Evolutionary conservation across 1,140 invertebrate species (phyloP), one percentile per base, ranked within the genome.

Genomic region (Harpegnathos saltator): DNA sequence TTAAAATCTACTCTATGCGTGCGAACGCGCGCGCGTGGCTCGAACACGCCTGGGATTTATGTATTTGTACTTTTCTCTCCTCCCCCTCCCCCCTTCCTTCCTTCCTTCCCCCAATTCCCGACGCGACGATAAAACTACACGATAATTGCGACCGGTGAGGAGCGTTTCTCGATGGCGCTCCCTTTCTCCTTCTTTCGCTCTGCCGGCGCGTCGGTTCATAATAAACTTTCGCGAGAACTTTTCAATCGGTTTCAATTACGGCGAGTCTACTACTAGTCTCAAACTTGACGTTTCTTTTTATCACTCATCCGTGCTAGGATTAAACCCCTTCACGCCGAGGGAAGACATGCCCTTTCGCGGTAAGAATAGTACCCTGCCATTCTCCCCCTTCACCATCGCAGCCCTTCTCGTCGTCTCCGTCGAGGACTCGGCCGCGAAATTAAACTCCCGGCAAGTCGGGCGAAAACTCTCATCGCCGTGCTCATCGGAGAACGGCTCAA

Each of bases 371-470:
- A 44, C 54, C 24, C 61, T 74, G 33, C 72, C 24, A 19, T 48
- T 44, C 58, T 58, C 69, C 44, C 9, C 44, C 9, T 44, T 33
- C 22, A 19, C 24, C 33, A 62, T 19, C 19, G 29, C 58, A 15
- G 19, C 12, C n/a, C 29, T 17, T 24, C 56, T 5, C 14, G 50
- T 19, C 59, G 68, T 78, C 56, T 69, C 75, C 65, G 75, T 77
- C 81, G 68, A 54, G 66, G 66, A 78, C 24, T 44, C 68, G 29
- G 50, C 81, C 58, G 58, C 59, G 54, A 82, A 88, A 91, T 92
- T 91, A 92, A 92, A 92, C 84, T 91, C 82, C 85, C 87, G 69
- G 66, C 84, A 91, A 91, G 78, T 92, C 89, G 75, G 89, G 89
- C 89, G 89, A 91, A 86, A 91, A 92, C 84, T 89, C 88, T 86